These are phyloP conservation scores for Hirtodrosophila histrioides DNA, from an alignment of 2,888 invertebrate species.

Conservation along the genomic window DNA sequence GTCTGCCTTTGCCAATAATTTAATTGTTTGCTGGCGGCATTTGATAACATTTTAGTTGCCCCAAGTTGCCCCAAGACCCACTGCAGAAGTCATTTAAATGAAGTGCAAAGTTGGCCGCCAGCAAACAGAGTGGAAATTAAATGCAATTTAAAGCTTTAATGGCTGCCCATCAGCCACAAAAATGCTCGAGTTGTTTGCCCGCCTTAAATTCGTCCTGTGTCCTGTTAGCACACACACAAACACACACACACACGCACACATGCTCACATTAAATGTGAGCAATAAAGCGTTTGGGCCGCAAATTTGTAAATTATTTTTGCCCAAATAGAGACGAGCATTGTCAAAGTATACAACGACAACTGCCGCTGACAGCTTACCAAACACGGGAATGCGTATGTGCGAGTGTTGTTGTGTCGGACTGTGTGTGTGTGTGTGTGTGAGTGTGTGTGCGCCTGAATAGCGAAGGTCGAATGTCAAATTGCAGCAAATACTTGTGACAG, in stretches of 20 bases:
- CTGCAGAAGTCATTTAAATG: slow-evolving; percentile 54
- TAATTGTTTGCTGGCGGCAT: slow-evolving; percentile 65
- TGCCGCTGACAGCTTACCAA: slow-evolving; percentile 51
- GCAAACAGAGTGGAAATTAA: slow-evolving; percentile 30
- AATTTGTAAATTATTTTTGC: slow-evolving; percentile 61
- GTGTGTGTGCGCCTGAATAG: slow-evolving; percentile 22
- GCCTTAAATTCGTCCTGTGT: slow-evolving; percentile 22
- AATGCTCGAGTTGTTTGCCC: neutral
- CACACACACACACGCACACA: slow-evolving; percentile 6
- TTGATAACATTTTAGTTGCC: slow-evolving; percentile 48
- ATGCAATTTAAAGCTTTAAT: slow-evolving; percentile 64
- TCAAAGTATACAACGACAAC: slow-evolving; percentile 40
- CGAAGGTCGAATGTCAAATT: slow-evolving; percentile 46
- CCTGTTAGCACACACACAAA: slow-evolving; percentile 11
- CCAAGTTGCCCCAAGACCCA: neutral
- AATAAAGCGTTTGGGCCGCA: slow-evolving; percentile 42
- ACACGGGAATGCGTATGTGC: slow-evolving; percentile 3
- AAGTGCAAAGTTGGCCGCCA: slow-evolving; percentile 60
- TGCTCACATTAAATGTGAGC: slow-evolving; percentile 27
- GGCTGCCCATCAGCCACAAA: slow-evolving; percentile 4
- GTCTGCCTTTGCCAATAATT: slow-evolving; percentile 54
- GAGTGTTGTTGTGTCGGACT: slow-evolving; percentile 11
- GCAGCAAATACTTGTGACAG: slow-evolving; percentile 46
- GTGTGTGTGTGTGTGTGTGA: slow-evolving; percentile 10
- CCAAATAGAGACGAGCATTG: slow-evolving; percentile 45